These are phyloP conservation scores for Clupea harengus DNA, from an alignment of 2,113 vertebrate genomes.

Conservation along the genomic window DNA sequence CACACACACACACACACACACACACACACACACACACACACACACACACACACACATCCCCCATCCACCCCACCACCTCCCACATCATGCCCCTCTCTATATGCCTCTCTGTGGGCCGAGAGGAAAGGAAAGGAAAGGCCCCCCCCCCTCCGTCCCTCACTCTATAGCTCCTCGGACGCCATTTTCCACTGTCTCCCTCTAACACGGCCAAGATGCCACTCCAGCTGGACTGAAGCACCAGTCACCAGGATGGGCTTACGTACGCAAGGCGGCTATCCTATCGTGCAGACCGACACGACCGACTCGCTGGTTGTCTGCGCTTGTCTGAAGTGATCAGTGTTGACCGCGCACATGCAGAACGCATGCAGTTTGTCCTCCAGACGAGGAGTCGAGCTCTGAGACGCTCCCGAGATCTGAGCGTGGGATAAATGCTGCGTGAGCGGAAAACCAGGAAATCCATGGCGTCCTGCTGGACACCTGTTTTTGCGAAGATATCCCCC, in stretches of 20 bases:
- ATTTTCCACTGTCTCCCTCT: background rate
- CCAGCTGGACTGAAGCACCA: background rate
- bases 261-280: background rate
- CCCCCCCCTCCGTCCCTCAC: background rate
- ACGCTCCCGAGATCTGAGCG: background rate
- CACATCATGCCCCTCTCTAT: background rate
- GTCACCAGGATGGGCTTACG: background rate
- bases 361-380: background rate
- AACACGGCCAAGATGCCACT: background rate
- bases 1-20: background rate
- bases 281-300: background rate
- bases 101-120: background rate
- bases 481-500: constrained; percentile 17
- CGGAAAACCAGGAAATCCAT: background rate
- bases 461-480: constrained; percentile 22
- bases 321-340: background rate
- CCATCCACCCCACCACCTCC: background rate
- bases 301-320: background rate
- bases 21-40: background rate
- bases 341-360: background rate
- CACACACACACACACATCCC: background rate
- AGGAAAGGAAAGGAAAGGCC: background rate
- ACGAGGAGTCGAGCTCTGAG: background rate
- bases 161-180: background rate
- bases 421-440: constrained; percentile 8